Evolutionary conservation across 2,888 invertebrate genomes (phyloP), one percentile per base, ranked within the genome.

Genomic region (Drosophila ochracea): DNA sequence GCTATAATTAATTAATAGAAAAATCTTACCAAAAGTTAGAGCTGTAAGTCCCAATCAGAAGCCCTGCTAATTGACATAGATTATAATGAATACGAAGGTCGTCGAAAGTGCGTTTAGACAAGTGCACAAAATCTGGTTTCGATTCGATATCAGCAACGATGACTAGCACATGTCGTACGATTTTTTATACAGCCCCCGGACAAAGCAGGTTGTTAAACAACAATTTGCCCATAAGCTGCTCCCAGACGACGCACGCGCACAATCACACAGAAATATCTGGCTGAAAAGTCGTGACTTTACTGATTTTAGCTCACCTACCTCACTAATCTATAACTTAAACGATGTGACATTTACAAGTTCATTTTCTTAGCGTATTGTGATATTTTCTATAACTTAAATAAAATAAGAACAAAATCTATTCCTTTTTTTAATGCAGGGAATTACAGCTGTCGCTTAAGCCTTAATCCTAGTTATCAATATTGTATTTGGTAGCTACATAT

Each of bases 81-180:
- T 62, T 54, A 68, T 62, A n/a, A 43, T 43, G 10, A 49, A 43
- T 9, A 9, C 41, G 49, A 79, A 78, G 73, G 66, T 68, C 53
- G 41, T 33, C 58, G 50, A 39, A 50, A 41, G 57, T 70, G 54
- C 57, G 63, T 30, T 57, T 25, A 28, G 28, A 16, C 50, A 47
- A 21, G 61, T 53, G 41, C 54, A 50, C 43, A 64, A 61, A 80
- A 62, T 70, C 70, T 39, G 55, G 6, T 35, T 35, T 35, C 52
- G 33, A 49, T 69, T 66, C 62, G 52, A 60, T 59, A 39, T 49
- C 58, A 52, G 41, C 16, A 10, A 28, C 55, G 57, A 33, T 66
- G 55, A 63, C 65, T 60, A 60, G 4, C 66, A 69, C 60, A 69
- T 62, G 69, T 77, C 76, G 54, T 75, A 68, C 80, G 76, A 80